Conservation (phyloP, 2,888 invertebrate species). For the Slavum lentiscoides region DNA sequence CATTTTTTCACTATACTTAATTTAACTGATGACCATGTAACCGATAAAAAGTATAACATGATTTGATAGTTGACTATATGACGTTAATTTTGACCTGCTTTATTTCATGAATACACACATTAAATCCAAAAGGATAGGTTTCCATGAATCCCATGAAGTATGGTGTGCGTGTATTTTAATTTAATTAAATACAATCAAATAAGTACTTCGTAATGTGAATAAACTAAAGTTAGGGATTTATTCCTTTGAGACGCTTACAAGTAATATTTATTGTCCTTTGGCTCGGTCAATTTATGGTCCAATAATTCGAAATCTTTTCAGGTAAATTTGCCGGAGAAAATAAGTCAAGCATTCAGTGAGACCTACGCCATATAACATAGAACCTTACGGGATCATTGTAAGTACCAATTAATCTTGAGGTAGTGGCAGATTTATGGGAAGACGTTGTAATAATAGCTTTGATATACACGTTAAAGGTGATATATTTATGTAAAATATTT, state of each 20-base stretch:
- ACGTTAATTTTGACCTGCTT: too few species aligned
- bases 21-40: too few species aligned
- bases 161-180: too few species aligned
- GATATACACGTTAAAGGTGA: background rate
- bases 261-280: conserved; percentile 10
- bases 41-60: too few species aligned
- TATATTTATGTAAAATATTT: background rate
- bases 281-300: background rate
- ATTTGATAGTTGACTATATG: too few species aligned
- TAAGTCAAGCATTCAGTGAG: background rate
- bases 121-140: too few species aligned
- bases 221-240: background rate
- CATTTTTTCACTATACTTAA: too few species aligned
- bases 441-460: conserved; percentile 3
- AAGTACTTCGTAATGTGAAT: background rate
- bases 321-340: conserved; percentile 7
- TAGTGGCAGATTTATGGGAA: conserved; percentile 4
- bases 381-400: conserved; percentile 13
- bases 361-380: background rate
- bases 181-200: background rate
- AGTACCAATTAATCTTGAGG: conserved; percentile 10
- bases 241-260: conserved; percentile 6
- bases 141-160: too few species aligned
- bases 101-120: too few species aligned
- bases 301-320: conserved; percentile 16